Conservation (phyloP, 2,888 invertebrate species). For the Physocephala rufipes region DNA sequence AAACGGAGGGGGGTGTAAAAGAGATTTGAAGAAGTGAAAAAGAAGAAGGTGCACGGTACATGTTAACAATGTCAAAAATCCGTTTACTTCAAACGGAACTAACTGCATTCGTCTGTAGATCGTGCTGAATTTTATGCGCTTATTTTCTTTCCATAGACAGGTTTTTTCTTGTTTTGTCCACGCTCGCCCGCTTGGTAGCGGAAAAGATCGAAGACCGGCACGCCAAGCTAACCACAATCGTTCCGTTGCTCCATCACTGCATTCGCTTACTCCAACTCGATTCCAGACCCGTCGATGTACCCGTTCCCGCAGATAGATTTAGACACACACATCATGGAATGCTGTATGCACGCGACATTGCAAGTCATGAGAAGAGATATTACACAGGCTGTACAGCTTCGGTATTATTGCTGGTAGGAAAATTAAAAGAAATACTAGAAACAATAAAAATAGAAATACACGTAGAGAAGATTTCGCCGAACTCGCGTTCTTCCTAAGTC, state of each 20-base stretch:
- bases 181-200: not conserved
- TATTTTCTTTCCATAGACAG: conserved; percentile 4
- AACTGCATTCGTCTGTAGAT: conserved; percentile 47
- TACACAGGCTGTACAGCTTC: conserved; percentile 9
- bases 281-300: no score
- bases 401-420: not conserved
- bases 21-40: not conserved
- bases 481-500: no score
- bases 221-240: conserved; percentile 18
- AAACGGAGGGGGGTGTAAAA: not conserved
- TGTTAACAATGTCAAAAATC: conserved; percentile 54
- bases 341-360: conserved; percentile 34
- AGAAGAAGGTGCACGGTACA: conserved; percentile 20
- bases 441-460: no score
- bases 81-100: conserved; percentile 63
- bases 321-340: conserved; percentile 23
- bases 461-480: conserved; percentile 10
- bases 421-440: conserved; percentile 20
- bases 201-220: no score
- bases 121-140: conserved; percentile 29
- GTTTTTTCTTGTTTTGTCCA: conserved; percentile 6
- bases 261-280: no score
- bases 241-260: no score
- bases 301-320: no score
- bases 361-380: conserved; percentile 15